Conservation (phyloP, 2,888 invertebrate species). For the Sicus ferrugineus region DNA sequence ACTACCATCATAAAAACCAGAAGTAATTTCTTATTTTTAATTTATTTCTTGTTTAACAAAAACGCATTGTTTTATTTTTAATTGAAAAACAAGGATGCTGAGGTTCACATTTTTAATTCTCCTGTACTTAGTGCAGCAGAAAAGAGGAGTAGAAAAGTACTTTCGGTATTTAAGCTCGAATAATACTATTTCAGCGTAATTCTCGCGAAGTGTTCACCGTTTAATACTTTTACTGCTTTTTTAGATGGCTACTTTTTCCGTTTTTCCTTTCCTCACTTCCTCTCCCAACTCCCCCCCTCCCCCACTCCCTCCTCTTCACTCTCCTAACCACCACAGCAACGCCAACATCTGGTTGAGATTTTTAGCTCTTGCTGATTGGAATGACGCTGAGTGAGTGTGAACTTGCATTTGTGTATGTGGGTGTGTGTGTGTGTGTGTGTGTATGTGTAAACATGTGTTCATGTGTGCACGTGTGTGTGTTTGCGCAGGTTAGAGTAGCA, state of each 20-base stretch:
- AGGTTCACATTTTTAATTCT: too few relatives aligned
- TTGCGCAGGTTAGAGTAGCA: constrained; percentile 10
- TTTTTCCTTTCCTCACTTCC: not conserved
- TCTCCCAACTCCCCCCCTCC: not conserved
- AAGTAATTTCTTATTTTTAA: too few relatives aligned
- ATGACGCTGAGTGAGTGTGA: not conserved
- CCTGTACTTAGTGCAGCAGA: too few relatives aligned
- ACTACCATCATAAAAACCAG: too few relatives aligned
- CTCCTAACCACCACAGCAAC: not conserved
- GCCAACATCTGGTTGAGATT: not conserved
- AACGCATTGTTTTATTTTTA: too few relatives aligned
- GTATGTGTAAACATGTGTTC: constrained; percentile 21
- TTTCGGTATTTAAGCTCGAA: too few relatives aligned
- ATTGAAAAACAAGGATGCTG: too few relatives aligned
- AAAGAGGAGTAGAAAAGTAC: too few relatives aligned
- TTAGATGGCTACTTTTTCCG: not conserved
- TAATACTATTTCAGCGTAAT: too few relatives aligned
- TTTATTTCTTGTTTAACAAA: too few relatives aligned
- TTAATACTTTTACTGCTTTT: not conserved
- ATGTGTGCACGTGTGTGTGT: constrained; percentile 32
- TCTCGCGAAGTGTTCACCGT: too few relatives aligned
- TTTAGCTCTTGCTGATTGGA: not conserved
- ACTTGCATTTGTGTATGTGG: constrained; percentile 31
- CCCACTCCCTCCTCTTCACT: not conserved
- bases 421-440: constrained; percentile 19